Evolutionary conservation across 2,113 vertebrate genomes (phyloP).

Genomic region (Monopterus albus): DNA sequence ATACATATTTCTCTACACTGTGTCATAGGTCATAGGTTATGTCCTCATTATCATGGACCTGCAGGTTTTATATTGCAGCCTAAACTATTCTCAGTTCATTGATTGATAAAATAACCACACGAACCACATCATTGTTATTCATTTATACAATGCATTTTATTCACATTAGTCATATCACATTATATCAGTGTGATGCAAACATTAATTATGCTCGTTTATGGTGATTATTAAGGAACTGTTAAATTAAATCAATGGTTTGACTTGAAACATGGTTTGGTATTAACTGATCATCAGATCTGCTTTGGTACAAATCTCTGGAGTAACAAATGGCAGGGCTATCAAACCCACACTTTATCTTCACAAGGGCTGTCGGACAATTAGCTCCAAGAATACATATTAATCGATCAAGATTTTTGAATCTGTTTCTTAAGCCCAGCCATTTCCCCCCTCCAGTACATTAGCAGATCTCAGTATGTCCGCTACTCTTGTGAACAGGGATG

Average conservation of each 20-base stretch:
- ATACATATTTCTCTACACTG: slow-evolving; percentile 16
- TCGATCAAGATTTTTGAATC: slow-evolving; percentile 75
- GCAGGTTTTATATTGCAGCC: slow-evolving; percentile 4
- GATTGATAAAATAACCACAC: slow-evolving; percentile 29
- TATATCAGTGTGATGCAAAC: neutral
- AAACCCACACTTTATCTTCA: slow-evolving; percentile 74
- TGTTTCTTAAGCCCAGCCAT: slow-evolving; percentile 74
- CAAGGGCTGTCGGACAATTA: slow-evolving; percentile 74
- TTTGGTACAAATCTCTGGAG: slow-evolving; percentile 58
- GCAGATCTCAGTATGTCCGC: slow-evolving; percentile 80
- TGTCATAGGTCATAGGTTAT: too few species aligned
- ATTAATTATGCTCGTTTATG: slow-evolving; percentile 21
- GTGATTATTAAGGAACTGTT: slow-evolving; percentile 37
- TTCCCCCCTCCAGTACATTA: slow-evolving; percentile 71
- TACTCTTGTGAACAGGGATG: slow-evolving; percentile 84
- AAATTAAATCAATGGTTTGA: slow-evolving; percentile 38
- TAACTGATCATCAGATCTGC: slow-evolving; percentile 60
- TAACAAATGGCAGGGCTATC: slow-evolving; percentile 79
- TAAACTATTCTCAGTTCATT: neutral
- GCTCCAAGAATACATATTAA: slow-evolving; percentile 79
- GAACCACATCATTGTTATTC: neutral
- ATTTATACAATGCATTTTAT: slow-evolving; percentile 22
- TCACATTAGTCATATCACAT: neutral
- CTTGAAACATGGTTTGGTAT: slow-evolving; percentile 59
- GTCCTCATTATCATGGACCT: too few species aligned